Percentiles rank a stretch among this genome's conserved stretches.
These are phyloP conservation scores for Paradoxurus hermaphroditus DNA, from an alignment of 2,113 vertebrate species.

Conservation along the genomic window DNA sequence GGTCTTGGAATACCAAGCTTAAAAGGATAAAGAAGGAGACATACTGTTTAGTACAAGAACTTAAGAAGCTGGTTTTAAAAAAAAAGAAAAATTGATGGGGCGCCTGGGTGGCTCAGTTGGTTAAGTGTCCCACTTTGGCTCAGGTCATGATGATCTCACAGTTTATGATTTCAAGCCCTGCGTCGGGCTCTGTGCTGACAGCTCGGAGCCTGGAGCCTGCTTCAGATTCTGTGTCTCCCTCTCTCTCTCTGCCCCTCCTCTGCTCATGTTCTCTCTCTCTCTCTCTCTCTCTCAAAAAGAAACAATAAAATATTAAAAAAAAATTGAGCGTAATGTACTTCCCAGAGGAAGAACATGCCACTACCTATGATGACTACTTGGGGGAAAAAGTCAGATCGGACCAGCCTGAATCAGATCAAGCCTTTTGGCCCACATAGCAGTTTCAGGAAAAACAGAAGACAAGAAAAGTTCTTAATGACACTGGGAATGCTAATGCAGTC, in stretches of 20 bases:
- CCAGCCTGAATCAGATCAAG: background rate
- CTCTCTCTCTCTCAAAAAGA: no score
- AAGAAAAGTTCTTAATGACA: background rate
- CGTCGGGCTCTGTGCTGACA: no score
- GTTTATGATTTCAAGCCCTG: no score
- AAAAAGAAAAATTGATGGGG: background rate
- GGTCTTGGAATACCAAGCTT: background rate
- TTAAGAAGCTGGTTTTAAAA: background rate
- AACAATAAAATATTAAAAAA: background rate
- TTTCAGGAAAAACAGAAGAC: background rate
- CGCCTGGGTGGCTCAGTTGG: no score
- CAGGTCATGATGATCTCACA: no score
- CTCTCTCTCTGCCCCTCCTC: no score
- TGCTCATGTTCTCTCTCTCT: no score
- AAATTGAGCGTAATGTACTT: background rate
- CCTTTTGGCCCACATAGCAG: background rate
- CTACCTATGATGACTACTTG: background rate
- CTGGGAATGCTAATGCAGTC: background rate
- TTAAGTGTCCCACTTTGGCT: no score
- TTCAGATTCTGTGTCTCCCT: no score
- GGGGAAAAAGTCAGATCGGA: background rate
- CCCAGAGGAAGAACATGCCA: background rate
- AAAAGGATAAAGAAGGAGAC: background rate
- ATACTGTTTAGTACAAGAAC: background rate
- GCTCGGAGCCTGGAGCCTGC: no score